Conservation (phyloP, 2,113 vertebrate species). For the Craseonycteris thonglongyai region DNA sequence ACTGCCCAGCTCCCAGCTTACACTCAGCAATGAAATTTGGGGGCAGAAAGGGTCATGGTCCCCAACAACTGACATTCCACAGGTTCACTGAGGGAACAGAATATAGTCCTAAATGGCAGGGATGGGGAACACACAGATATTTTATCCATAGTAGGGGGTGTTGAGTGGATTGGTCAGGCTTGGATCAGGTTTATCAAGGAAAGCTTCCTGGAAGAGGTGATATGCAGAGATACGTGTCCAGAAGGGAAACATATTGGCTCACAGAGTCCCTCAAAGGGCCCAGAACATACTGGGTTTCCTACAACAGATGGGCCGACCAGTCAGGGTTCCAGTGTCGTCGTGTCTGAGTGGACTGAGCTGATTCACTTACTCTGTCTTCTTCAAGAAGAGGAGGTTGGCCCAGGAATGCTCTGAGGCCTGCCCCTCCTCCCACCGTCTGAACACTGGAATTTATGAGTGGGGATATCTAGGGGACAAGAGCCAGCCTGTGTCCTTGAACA, state of each 20-base stretch:
- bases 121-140: background rate
- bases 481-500: fast-evolving
- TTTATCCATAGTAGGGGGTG: background rate
- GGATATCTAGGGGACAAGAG: background rate
- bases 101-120: background rate
- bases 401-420: background rate
- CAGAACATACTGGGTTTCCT: background rate
- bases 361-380: background rate
- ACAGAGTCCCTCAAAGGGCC: background rate
- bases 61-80: background rate
- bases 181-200: background rate
- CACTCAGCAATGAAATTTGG: background rate
- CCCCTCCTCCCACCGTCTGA: background rate
- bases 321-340: fast-evolving
- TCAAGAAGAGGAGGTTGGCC: background rate
- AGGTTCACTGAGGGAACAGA: background rate
- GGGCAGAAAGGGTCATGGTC: background rate
- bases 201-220: background rate
- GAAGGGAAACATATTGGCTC: background rate
- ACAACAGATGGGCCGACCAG: background rate
- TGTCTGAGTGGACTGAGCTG: background rate
- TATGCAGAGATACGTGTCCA: background rate
- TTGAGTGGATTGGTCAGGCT: background rate
- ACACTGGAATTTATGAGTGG: background rate
- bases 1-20: background rate